Evolutionary conservation across 2,888 invertebrate genomes (phyloP).

Genomic region (Ophion ellenae): DNA sequence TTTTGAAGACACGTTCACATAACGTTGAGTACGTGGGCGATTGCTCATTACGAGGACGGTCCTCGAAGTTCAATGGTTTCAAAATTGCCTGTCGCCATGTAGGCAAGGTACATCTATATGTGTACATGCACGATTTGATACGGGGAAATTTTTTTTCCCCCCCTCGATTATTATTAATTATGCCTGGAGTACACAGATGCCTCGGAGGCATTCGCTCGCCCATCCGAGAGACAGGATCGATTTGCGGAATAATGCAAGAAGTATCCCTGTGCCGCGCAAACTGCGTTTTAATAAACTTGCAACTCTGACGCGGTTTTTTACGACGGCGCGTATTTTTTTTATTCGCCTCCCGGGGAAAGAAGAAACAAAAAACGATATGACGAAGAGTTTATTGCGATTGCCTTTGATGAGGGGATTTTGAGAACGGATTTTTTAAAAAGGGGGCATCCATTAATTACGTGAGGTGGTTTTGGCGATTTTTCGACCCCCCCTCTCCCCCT

Average conservation of each 20-base stretch:
- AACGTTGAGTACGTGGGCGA: too few relatives aligned
- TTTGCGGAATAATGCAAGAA: constrained; percentile 41
- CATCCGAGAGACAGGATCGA: constrained; percentile 23
- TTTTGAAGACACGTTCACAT: too few relatives aligned
- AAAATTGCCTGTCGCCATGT: background rate
- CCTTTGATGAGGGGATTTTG: too few relatives aligned
- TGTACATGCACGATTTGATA: constrained; percentile 17
- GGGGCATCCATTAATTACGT: too few relatives aligned
- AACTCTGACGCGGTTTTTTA: background rate
- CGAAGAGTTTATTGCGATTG: too few relatives aligned
- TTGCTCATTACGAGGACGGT: too few relatives aligned
- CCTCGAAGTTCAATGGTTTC: too few relatives aligned
- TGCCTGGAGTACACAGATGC: constrained; percentile 23
- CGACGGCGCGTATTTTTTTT: background rate
- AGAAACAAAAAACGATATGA: background rate
- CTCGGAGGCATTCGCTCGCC: constrained; percentile 23
- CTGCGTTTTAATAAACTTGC: constrained; percentile 15
- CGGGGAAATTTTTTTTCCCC: constrained; percentile 5
- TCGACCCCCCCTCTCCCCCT: too few relatives aligned
- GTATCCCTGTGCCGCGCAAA: constrained; percentile 5
- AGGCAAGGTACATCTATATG: background rate
- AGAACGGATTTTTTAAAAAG: too few relatives aligned
- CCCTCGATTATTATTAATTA: constrained; percentile 50
- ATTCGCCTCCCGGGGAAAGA: background rate
- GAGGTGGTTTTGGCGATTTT: too few relatives aligned